phyloP scores from a whole-genome alignment of 2,888 invertebrate genomes.

The Dryococelus australis region DNA sequence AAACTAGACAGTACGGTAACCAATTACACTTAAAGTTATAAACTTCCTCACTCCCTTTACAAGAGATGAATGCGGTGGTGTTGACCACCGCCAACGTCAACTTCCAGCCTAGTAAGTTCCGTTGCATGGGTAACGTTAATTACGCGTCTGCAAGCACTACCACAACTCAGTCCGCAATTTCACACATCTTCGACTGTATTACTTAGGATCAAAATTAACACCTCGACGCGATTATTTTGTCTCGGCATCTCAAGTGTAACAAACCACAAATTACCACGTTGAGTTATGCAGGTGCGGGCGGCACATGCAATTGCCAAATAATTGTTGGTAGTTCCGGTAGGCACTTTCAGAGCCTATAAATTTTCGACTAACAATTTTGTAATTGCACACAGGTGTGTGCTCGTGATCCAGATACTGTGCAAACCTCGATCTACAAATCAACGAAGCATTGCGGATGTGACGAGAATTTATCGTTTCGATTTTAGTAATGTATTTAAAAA shows the following conservation, averaged over 20 bases:
- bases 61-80: too few relatives aligned
- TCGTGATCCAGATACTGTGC: neutral
- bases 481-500: too few relatives aligned
- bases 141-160: neutral
- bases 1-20: too few relatives aligned
- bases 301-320: neutral
- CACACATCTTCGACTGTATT: neutral
- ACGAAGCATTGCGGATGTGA: too few relatives aligned
- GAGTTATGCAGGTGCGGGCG: neutral
- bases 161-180: neutral
- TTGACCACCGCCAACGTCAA: too few relatives aligned
- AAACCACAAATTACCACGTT: neutral
- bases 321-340: neutral
- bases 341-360: neutral
- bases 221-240: neutral
- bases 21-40: too few relatives aligned
- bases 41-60: too few relatives aligned
- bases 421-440: neutral
- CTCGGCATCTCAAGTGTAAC: neutral
- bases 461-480: too few relatives aligned
- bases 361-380: neutral
- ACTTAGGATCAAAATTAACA: neutral
- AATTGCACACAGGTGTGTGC: neutral
- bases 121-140: neutral
- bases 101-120: neutral